Base-by-base conservation (phyloP, 2,797 vertebrate genomes). In the Coranthus polyacanthus region DNA sequence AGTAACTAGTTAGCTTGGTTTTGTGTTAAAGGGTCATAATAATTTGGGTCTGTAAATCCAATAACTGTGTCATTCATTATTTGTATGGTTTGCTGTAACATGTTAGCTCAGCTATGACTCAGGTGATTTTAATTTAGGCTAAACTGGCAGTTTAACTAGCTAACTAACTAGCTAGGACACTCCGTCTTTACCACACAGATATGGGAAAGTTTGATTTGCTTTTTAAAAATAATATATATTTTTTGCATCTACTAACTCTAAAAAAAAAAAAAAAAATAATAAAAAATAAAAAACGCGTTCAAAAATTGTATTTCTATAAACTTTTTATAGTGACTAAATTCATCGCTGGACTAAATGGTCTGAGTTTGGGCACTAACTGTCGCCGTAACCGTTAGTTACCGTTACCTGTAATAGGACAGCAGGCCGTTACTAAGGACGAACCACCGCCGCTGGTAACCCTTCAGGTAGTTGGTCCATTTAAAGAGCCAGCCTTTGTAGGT, bases 381-480 rank as follows among this genome's bases (percentile, higher is more conserved):
- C 11, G 38, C 29, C 6, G 42, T n/a, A 13, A 3, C 57, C 54
- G 22, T 49, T 16, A 18, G 61, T 43, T n/a, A 49, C 20, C 26
- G 70, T 60, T 77, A 91, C 88, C 94, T 94, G 90, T 95, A 95
- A 63, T 95, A 95, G 65, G 94, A 95, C 77, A 95, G 89, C 41
- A 95, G 92, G 88, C 94, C 93, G 85, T 95, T 93, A 57, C 94
- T 94, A 45, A 95, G 92, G 64, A 94, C 94, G 73, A 94, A 94
- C 93, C 93, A 92, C 45, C 97, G 96, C 53, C 96, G 92, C 91
- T 98, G 97, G 89, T 98, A 98, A 16, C 97, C 97, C 89, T 98
- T 98, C 88, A 98, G 91, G 83, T 98, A 97, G 93, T 98, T 98
- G 82, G 97, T 98, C 97, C 97, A 98, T 91, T 98, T 98, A 83